Conservation (phyloP, 2,888 invertebrate species). For the Sylvicola fuscatus region DNA sequence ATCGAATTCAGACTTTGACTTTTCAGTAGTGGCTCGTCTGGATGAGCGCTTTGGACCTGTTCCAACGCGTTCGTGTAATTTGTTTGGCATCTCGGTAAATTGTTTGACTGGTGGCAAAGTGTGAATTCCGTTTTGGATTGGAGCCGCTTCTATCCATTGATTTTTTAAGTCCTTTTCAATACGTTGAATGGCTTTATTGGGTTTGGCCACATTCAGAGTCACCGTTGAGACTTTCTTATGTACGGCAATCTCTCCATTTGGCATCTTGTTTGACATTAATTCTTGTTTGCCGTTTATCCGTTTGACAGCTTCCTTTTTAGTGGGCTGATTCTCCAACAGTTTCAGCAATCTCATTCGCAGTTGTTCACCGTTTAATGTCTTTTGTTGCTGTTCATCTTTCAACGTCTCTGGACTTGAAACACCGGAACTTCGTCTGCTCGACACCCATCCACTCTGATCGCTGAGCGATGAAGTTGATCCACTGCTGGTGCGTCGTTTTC, state of each 20-base stretch:
- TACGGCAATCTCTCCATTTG: conserved; percentile 11
- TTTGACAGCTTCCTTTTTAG: conserved; percentile 10
- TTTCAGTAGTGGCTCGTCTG: conserved; percentile 26
- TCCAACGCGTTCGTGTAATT: too few relatives aligned
- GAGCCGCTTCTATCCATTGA: conserved; percentile 10
- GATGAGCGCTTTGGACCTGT: too few relatives aligned
- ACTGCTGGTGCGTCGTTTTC: conserved; percentile 24
- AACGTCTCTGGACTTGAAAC: conserved; percentile 37
- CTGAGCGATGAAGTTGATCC: conserved; percentile 47
- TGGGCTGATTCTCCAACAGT: conserved; percentile 24
- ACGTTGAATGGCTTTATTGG: too few relatives aligned
- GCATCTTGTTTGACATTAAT: conserved; percentile 1
- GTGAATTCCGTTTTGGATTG: conserved; percentile 19
- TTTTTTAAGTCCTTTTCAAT: conserved; percentile 7
- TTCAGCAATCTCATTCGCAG: conserved; percentile 41
- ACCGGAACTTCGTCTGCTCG: conserved; percentile 46
- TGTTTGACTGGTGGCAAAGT: conserved; percentile 16
- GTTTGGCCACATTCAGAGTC: conserved; percentile 11
- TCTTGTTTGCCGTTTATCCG: conserved; percentile 3
- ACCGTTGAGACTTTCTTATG: conserved; percentile 20
- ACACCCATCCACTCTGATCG: conserved; percentile 78
- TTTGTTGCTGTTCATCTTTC: conserved; percentile 14
- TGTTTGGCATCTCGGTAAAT: too few relatives aligned
- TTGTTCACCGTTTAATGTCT: conserved; percentile 40
- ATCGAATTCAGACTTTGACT: conserved; percentile 38